Percentiles rank a stretch among this genome's conserved stretches.
phyloP scores from a whole-genome alignment of 2,888 invertebrate genomes.

The Amphipoea lucens region DNA sequence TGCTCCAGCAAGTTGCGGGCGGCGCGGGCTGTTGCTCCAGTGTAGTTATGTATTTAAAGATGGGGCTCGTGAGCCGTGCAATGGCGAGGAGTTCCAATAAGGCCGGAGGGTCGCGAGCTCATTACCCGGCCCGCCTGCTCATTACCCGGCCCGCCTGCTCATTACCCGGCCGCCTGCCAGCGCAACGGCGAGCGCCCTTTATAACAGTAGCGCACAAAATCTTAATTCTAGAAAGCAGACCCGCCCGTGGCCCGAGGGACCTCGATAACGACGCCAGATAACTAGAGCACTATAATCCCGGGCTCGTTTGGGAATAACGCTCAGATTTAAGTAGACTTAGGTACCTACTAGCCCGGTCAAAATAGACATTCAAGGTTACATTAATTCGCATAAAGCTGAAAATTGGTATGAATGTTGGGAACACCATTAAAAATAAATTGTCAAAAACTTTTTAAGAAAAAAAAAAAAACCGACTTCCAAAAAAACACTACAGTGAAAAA shows the following conservation, averaged over 20 bases:
- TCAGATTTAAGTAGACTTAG: conserved; percentile 28
- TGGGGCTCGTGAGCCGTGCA: neutral
- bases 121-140: neutral
- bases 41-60: neutral
- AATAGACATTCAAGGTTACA: too few species aligned
- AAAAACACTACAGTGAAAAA: too few species aligned
- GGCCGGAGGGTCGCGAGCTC: neutral
- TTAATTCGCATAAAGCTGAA: too few species aligned
- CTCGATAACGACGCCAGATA: conserved; percentile 20
- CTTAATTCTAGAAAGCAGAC: neutral
- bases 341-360: neutral
- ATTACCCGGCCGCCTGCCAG: neutral
- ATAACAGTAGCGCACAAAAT: neutral
- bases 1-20: too few species aligned
- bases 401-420: too few species aligned
- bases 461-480: too few species aligned
- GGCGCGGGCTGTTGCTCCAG: too few species aligned
- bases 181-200: neutral
- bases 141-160: neutral
- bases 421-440: too few species aligned
- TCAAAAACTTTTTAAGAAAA: too few species aligned
- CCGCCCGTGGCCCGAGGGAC: conserved; percentile 8
- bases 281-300: conserved; percentile 11
- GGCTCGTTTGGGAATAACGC: conserved; percentile 18
- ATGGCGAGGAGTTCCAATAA: neutral